phyloP scores from a whole-genome alignment of 2,797 vertebrate genomes.

The Ciconia nigra region DNA sequence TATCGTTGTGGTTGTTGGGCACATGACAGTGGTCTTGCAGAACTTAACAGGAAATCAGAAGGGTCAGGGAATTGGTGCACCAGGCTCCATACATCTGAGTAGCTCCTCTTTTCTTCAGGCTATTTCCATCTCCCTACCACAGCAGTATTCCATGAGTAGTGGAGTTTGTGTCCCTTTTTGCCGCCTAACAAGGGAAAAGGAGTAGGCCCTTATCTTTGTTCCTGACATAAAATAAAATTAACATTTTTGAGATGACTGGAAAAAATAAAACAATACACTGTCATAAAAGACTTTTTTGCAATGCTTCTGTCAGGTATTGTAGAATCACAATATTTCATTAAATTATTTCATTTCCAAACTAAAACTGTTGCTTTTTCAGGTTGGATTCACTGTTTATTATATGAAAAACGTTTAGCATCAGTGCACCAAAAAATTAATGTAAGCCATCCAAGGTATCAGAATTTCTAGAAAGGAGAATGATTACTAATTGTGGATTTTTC shows the following conservation, averaged over 20 bases:
- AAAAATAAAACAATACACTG: not conserved
- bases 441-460: not conserved
- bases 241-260: not conserved
- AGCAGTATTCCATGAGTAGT: not conserved
- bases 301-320: not conserved
- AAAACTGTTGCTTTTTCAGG: not conserved
- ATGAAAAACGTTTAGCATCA: not conserved
- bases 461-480: not conserved
- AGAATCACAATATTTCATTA: not conserved
- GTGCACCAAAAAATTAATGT: not conserved
- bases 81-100: not conserved
- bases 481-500: constrained; percentile 11
- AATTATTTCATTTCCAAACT: not conserved
- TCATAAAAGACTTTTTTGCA: not conserved
- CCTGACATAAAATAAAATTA: not conserved
- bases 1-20: not conserved
- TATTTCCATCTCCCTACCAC: not conserved
- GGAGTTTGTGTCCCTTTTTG: not conserved
- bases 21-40: not conserved
- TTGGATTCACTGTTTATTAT: not conserved
- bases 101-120: not conserved
- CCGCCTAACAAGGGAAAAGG: not conserved
- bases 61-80: rapidly evolving
- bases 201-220: not conserved
- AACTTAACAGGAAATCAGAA: not conserved